Evolutionary conservation across 2,113 vertebrate species (phyloP), one percentile per base, ranked within the genome.

Genomic region (Caranx ignobilis): DNA sequence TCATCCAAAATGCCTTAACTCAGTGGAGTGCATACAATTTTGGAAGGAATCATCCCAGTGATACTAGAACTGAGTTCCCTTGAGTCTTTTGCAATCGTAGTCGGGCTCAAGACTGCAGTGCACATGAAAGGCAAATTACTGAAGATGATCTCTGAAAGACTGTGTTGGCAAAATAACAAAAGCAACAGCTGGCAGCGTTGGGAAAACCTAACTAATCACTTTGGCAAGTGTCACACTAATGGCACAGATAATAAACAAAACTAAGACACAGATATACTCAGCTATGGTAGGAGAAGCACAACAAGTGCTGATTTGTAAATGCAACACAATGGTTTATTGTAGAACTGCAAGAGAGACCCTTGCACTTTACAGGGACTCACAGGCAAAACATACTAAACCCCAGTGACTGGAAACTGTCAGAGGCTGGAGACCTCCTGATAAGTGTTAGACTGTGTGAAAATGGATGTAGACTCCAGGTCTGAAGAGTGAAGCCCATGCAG

Each of bases 121-220:
- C 48, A 74, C 32, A 31, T 55, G 35, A 32, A 39, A 66, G 18
- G 18, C 32, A 52, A 62, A 54, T 37, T 45, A 45, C 54, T 35
- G 26, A 68, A 32, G 56, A 61, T n/a, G 45, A 65, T 48, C 39
- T 77, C 62, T 34, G 37, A 71, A 65, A n/a, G 18, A 47, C 37
- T 52, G 45, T 31, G 32, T 55, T 41, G 48, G 39, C 48, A 76
- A 48, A 54, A 37, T n/a, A 15, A 48, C 50, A 18, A 63, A 67
- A 39, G 10, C 55, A 62, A 26, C 32, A 66, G 78, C 35, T 35
- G 32, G 45, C 37, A 61, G 15, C 5, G 15, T 54, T n/a, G 26
- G 60, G 21, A 18, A 21, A 37, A 60, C 37, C 60, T 4, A 15
- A n/a, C 15, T 32, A 64, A 19, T 39, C 35, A n/a, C 19, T 15